phyloP scores from a whole-genome alignment of 2,797 vertebrate species.

The Enteromius mattozi region DNA sequence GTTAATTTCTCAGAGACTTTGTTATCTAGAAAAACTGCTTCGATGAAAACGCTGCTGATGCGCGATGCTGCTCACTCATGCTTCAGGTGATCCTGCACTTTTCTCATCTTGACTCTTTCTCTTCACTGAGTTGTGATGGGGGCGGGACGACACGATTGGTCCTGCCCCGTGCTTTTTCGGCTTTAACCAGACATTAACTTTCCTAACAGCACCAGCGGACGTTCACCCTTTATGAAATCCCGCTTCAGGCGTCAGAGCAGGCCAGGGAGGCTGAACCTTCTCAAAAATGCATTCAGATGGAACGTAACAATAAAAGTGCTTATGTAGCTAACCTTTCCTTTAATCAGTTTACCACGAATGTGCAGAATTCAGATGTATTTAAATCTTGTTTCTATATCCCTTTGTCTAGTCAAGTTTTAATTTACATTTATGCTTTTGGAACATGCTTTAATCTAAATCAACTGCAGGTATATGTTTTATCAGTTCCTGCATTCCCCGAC shows the following conservation, averaged over 20 bases:
- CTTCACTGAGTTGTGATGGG: neutral
- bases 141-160: neutral
- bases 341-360: no score
- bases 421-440: no score
- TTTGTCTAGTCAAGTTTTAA: neutral
- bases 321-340: neutral
- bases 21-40: neutral
- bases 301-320: neutral
- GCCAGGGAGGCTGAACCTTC: neutral
- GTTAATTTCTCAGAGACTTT: neutral
- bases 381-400: neutral
- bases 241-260: neutral
- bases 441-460: neutral
- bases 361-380: neutral
- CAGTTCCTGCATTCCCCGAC: neutral
- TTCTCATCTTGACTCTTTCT: neutral
- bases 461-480: neutral
- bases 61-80: neutral
- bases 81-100: slow-evolving; percentile 35
- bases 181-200: neutral
- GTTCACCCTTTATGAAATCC: neutral
- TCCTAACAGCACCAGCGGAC: neutral
- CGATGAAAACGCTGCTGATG: neutral
- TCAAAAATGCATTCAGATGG: neutral
- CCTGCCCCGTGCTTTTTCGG: neutral